phyloP scores from a whole-genome alignment of 2,888 invertebrate genomes.

The Drosophila subquinaria region DNA sequence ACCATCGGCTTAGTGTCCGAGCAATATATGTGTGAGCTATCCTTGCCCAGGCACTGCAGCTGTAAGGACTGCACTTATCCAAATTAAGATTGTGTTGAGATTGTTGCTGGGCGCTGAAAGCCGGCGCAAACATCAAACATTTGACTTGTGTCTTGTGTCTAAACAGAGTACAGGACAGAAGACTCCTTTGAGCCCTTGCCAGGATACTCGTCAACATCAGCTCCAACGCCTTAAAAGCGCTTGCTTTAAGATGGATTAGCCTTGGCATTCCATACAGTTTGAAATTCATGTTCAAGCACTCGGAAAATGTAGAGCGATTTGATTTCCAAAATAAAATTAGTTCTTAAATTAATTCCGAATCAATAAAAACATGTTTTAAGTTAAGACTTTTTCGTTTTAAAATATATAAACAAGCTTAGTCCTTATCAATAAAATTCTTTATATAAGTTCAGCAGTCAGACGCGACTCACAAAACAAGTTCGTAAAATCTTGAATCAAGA shows the following conservation, averaged over 20 bases:
- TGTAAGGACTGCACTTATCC: constrained; percentile 65
- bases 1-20: constrained; percentile 59
- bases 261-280: neutral
- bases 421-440: too few relatives aligned
- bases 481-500: too few relatives aligned
- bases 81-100: constrained; percentile 70
- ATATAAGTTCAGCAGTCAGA: too few relatives aligned
- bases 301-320: too few relatives aligned
- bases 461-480: too few relatives aligned
- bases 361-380: too few relatives aligned
- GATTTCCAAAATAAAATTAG: too few relatives aligned
- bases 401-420: too few relatives aligned
- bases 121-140: constrained; percentile 45
- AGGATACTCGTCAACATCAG: neutral
- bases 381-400: too few relatives aligned
- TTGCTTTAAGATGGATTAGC: constrained; percentile 7
- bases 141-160: constrained; percentile 32
- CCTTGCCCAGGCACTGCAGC: constrained; percentile 44
- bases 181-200: constrained; percentile 24
- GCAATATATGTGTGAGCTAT: constrained; percentile 53
- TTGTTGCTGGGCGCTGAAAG: constrained; percentile 31
- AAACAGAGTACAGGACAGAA: constrained; percentile 1
- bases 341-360: too few relatives aligned
- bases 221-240: neutral
- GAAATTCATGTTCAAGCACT: neutral